phyloP scores from a whole-genome alignment of 2,113 vertebrate species.

The Calidris pygmaea region DNA sequence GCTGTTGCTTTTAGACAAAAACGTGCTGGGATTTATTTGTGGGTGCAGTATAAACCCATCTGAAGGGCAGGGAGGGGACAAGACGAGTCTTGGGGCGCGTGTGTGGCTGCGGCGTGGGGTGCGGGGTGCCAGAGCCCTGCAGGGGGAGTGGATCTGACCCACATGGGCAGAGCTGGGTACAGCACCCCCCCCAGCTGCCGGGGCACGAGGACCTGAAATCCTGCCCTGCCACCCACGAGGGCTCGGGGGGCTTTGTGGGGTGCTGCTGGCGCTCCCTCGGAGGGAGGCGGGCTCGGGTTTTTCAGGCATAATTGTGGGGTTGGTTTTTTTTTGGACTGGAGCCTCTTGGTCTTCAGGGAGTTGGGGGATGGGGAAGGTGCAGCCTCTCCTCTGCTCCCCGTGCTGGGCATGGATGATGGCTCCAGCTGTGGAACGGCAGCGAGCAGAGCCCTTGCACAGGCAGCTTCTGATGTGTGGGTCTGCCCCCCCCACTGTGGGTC shows the following conservation, averaged over 20 bases:
- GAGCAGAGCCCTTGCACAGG: neutral
- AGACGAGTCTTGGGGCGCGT: neutral
- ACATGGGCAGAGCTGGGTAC: neutral
- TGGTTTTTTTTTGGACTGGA: neutral
- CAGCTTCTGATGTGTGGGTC: neutral
- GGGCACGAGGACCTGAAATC: neutral
- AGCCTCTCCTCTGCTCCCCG: neutral
- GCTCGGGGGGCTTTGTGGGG: neutral
- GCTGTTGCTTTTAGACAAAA: neutral
- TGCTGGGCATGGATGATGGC: neutral
- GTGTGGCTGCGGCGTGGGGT: rapidly evolving
- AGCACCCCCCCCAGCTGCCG: neutral
- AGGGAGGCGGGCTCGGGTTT: rapidly evolving
- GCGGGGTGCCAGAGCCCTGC: neutral
- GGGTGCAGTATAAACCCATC: neutral
- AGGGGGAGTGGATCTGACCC: neutral
- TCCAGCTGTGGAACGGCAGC: neutral
- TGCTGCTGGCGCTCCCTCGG: rapidly evolving
- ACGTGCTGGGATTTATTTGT: neutral
- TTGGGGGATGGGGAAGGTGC: neutral
- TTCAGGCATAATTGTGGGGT: rapidly evolving
- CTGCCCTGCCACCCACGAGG: neutral
- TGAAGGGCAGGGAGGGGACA: neutral
- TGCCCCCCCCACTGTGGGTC: neutral
- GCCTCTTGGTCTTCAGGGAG: neutral